These are phyloP conservation scores for Aricia agestis DNA, from an alignment of 1,140 invertebrate genomes.

Conservation along the genomic window DNA sequence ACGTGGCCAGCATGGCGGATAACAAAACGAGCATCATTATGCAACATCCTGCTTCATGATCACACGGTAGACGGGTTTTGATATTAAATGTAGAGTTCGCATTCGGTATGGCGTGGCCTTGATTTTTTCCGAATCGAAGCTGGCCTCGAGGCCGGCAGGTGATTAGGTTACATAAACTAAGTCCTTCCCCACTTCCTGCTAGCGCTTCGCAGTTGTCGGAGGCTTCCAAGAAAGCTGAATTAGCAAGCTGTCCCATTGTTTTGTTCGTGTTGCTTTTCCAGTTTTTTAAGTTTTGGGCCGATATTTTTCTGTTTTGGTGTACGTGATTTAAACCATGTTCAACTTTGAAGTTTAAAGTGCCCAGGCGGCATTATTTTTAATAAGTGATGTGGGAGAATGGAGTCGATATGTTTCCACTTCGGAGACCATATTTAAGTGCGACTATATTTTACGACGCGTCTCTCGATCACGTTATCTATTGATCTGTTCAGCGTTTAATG, in stretches of 20 bases:
- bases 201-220: constrained; percentile 69
- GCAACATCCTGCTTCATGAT: constrained; percentile 69
- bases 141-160: constrained; percentile 70
- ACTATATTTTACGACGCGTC: constrained; percentile 8
- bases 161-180: constrained; percentile 76
- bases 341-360: background rate
- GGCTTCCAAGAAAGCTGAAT: constrained; percentile 70
- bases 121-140: constrained; percentile 62
- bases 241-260: constrained; percentile 59
- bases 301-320: background rate
- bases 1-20: constrained; percentile 56
- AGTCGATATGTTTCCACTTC: background rate
- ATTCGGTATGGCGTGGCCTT: constrained; percentile 64
- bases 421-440: constrained; percentile 4
- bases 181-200: constrained; percentile 72
- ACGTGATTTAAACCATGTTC: background rate
- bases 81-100: constrained; percentile 51
- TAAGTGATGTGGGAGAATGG: background rate
- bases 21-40: constrained; percentile 72
- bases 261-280: constrained; percentile 61
- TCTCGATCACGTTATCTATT: background rate
- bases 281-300: constrained; percentile 43
- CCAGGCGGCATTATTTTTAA: background rate
- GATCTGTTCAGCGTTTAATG: background rate
- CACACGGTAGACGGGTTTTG: constrained; percentile 53